Conservation (phyloP, 1,140 invertebrate genomes). For the Zaprionus ornatus region DNA sequence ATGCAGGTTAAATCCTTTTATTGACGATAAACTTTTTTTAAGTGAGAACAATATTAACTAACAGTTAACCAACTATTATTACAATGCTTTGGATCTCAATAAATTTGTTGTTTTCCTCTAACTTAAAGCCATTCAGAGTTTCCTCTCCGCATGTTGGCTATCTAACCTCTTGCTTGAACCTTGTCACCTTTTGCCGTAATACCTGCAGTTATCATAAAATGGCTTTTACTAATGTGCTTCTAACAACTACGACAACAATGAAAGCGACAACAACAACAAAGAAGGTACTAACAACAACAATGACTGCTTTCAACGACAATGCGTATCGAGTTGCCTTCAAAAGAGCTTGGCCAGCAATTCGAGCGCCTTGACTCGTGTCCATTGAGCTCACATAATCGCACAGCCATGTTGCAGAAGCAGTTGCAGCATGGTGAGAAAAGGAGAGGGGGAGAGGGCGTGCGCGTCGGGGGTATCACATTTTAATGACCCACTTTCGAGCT, state of each 20-base stretch:
- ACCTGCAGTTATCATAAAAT: slow-evolving; percentile 67
- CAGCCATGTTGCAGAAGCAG: not conserved
- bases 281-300: slow-evolving; percentile 39
- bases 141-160: not conserved
- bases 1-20: too few species aligned
- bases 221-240: slow-evolving; percentile 67
- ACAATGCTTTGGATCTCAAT: too few species aligned
- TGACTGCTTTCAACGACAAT: slow-evolving; percentile 35
- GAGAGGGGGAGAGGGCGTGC: not conserved
- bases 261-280: slow-evolving; percentile 28
- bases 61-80: too few species aligned
- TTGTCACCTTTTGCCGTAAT: slow-evolving; percentile 56
- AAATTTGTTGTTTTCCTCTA: too few species aligned
- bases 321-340: slow-evolving; percentile 74
- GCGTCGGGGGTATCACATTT: slow-evolving; percentile 66
- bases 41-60: too few species aligned
- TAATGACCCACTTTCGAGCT: slow-evolving; percentile 77
- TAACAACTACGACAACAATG: slow-evolving; percentile 28
- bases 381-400: slow-evolving; percentile 67
- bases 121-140: not conserved
- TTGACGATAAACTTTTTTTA: too few species aligned
- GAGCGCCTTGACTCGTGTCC: slow-evolving; percentile 75
- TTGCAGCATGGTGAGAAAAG: not conserved
- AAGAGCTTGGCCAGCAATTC: slow-evolving; percentile 61
- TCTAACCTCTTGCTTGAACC: slow-evolving; percentile 62